Conservation (phyloP, 2,888 invertebrate species). For the Xanthorhoe spadicearia region DNA sequence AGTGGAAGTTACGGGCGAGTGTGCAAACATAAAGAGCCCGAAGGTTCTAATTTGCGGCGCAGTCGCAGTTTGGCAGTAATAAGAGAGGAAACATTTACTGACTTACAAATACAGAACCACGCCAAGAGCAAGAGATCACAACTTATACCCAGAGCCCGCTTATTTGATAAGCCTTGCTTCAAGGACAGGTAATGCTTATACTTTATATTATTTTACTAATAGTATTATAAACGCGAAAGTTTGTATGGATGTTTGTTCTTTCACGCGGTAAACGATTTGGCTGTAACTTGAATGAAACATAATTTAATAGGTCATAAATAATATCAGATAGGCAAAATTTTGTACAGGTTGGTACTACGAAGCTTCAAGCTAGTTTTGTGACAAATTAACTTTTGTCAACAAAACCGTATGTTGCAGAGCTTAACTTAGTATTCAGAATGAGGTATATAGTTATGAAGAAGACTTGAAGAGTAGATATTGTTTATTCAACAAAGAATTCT, state of each 20-base stretch:
- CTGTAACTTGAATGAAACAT: too few species aligned
- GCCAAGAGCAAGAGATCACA: constrained; percentile 88
- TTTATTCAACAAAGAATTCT: background rate
- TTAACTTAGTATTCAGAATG: background rate
- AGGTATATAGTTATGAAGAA: background rate
- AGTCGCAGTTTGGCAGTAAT: constrained; percentile 91
- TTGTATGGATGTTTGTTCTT: too few species aligned
- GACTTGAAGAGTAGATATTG: background rate
- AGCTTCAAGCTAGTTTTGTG: too few species aligned
- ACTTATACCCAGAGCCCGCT: constrained; percentile 91
- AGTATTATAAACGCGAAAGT: too few species aligned
- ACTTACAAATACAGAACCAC: constrained; percentile 87
- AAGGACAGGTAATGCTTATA: constrained; percentile 86
- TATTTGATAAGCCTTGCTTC: constrained; percentile 90
- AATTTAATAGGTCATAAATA: too few species aligned
- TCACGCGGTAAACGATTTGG: too few species aligned
- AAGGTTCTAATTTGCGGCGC: constrained; percentile 85
- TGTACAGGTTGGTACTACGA: too few species aligned
- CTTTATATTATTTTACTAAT: background rate
- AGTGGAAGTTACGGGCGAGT: constrained; percentile 79
- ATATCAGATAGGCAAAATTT: too few species aligned
- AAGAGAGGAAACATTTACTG: constrained; percentile 90
- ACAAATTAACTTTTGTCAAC: background rate
- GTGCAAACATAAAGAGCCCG: constrained; percentile 79
- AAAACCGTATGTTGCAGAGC: background rate